Evolutionary conservation across 1,140 invertebrate species (phyloP).

Genomic region (Drosophila rufa): DNA sequence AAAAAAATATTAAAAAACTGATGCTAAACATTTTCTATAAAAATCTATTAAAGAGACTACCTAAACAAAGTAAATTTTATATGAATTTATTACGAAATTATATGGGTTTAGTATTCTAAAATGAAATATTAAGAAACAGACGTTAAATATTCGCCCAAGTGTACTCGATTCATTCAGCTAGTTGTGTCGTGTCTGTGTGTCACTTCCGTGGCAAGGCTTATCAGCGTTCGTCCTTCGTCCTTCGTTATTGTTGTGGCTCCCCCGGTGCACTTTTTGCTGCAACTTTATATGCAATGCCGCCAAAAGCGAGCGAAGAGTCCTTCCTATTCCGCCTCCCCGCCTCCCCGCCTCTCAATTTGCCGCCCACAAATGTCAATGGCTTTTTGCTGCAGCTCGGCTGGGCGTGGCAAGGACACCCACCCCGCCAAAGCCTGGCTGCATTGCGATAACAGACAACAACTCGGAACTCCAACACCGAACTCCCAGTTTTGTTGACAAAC

Average conservation of each 20-base stretch:
- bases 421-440: conserved; percentile 48
- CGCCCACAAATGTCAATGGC: conserved; percentile 61
- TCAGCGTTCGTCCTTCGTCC: conserved; percentile 67
- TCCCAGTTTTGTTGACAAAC: conserved; percentile 74
- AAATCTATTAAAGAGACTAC: not conserved
- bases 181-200: conserved; percentile 23
- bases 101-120: no score
- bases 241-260: conserved; percentile 60
- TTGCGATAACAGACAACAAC: conserved; percentile 66
- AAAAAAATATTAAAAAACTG: not conserved
- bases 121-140: no score
- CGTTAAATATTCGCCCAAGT: not conserved
- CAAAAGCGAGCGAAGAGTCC: conserved; percentile 41
- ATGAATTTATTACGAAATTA: not conserved
- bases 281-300: conserved; percentile 67
- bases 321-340: conserved; percentile 15
- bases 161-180: conserved; percentile 6
- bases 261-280: conserved; percentile 65
- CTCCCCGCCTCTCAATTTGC: conserved; percentile 4
- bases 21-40: not conserved
- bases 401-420: conserved; percentile 31
- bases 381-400: conserved; percentile 59
- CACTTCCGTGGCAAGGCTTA: conserved; percentile 69
- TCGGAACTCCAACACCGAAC: conserved; percentile 52
- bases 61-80: not conserved